phyloP scores from a whole-genome alignment of 2,113 vertebrate genomes.

The Cricetomys ansorgei region DNA sequence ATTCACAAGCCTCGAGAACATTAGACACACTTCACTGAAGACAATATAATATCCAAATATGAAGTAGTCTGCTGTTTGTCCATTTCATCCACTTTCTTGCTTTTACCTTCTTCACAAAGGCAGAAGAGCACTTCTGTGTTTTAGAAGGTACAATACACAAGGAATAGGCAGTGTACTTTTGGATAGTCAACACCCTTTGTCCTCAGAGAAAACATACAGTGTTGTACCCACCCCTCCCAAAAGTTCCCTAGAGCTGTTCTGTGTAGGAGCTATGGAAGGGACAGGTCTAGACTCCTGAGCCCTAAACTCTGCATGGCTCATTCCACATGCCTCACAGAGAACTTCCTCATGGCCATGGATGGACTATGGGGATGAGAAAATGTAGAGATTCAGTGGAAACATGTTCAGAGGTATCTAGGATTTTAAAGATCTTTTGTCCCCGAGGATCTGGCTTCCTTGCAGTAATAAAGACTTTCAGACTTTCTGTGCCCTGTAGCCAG shows the following conservation, averaged over 20 bases:
- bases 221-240: background rate
- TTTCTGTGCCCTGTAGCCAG: background rate
- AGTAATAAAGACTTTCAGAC: background rate
- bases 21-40: constrained; percentile 73
- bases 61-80: constrained; percentile 67
- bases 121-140: constrained; percentile 75
- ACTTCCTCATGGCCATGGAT: background rate
- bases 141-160: constrained; percentile 62
- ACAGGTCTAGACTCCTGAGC: background rate
- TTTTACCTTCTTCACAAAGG: constrained; percentile 64
- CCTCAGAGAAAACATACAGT: constrained; percentile 6
- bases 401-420: background rate
- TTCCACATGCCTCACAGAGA: background rate
- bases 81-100: constrained; percentile 69
- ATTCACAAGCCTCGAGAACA: constrained; percentile 77
- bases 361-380: background rate
- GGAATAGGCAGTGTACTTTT: constrained; percentile 71
- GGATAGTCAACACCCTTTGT: constrained; percentile 58
- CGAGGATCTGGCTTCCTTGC: background rate
- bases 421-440: constrained; percentile 29
- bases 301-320: background rate
- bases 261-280: background rate
- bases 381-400: background rate
- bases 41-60: constrained; percentile 69
- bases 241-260: background rate